Evolutionary conservation across 2,113 vertebrate genomes (phyloP).

Genomic region (Pachyramphus minor): DNA sequence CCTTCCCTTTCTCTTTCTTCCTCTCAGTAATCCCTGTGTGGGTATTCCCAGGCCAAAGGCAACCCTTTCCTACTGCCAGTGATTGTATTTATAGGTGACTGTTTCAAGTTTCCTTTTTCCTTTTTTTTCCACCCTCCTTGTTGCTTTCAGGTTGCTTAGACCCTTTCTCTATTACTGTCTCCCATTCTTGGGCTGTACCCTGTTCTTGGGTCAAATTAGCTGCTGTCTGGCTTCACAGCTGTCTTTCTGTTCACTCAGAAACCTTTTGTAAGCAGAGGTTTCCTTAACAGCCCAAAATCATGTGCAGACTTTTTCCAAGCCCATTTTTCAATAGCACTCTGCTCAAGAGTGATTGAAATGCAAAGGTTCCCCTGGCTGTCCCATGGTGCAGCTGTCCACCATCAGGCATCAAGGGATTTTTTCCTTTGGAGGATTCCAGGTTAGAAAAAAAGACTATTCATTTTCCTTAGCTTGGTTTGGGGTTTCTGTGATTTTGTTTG

Average conservation of each 20-base stretch:
- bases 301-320: neutral
- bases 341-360: neutral
- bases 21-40: neutral
- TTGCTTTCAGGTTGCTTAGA: neutral
- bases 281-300: neutral
- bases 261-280: neutral
- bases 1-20: neutral
- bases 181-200: neutral
- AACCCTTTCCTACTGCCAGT: neutral
- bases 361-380: neutral
- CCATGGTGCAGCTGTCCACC: neutral
- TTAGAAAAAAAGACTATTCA: neutral
- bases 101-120: neutral
- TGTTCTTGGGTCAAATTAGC: neutral
- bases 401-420: neutral
- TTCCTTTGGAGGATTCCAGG: neutral
- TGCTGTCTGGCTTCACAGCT: neutral
- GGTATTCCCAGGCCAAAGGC: neutral
- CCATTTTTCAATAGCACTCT: neutral
- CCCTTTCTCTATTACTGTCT: neutral
- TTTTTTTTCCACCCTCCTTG: accelerated
- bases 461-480: neutral
- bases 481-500: neutral
- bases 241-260: neutral
- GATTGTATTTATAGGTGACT: neutral